Evolutionary conservation across 2,888 invertebrate species (phyloP).

Genomic region (Lamproptera curius): DNA sequence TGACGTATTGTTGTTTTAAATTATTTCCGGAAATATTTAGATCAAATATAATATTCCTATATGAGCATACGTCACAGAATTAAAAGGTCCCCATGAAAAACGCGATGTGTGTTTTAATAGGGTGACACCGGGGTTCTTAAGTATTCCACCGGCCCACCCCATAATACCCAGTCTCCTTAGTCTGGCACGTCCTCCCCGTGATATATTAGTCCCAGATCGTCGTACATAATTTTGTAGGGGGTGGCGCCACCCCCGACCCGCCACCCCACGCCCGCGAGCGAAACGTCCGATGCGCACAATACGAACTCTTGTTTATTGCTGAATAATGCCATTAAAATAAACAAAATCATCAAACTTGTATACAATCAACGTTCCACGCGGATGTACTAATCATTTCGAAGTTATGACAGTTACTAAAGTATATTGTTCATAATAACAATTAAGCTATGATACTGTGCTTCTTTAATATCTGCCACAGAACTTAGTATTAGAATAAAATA

Average conservation of each 20-base stretch:
- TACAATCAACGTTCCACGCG: no score
- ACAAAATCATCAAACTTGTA: conserved; percentile 9
- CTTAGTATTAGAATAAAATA: no score
- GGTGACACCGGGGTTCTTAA: conserved; percentile 77
- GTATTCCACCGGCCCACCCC: conserved; percentile 75
- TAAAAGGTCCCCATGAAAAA: conserved; percentile 73
- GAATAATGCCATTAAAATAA: conserved; percentile 47
- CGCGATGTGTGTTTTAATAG: conserved; percentile 76
- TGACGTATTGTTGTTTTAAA: no score
- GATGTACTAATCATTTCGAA: no score
- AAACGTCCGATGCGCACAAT: conserved; percentile 65
- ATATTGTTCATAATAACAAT: no score
- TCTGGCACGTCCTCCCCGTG: conserved; percentile 77
- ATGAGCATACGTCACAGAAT: no score
- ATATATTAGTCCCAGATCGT: conserved; percentile 79
- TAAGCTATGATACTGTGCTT: no score
- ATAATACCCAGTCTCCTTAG: conserved; percentile 77
- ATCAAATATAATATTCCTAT: no score
- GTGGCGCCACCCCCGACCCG: conserved; percentile 46
- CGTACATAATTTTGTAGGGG: conserved; percentile 78
- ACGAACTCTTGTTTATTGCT: conserved; percentile 72
- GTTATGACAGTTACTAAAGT: no score
- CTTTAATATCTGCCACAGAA: no score
- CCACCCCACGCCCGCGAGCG: conserved; percentile 54
- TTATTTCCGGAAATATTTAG: no score